These are phyloP conservation scores for Plotosus lineatus DNA, from an alignment of 2,113 vertebrate genomes.

Conservation along the genomic window DNA sequence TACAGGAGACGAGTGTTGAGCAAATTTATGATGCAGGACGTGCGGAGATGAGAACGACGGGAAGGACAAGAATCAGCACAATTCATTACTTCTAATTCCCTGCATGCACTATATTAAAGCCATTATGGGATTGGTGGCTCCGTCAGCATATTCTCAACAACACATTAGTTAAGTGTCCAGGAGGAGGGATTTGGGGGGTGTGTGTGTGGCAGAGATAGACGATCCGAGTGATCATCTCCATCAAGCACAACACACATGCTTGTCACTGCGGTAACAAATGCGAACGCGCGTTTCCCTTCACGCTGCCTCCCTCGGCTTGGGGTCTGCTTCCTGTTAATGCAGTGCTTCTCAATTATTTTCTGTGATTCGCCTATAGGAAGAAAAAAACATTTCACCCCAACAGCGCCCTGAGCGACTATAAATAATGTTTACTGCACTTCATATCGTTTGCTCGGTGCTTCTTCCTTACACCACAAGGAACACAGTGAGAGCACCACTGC, in stretches of 20 bases:
- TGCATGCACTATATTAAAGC: slow-evolving; percentile 64
- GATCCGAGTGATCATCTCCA: slow-evolving; percentile 56
- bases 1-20: slow-evolving; percentile 63
- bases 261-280: slow-evolving; percentile 63
- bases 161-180: slow-evolving; percentile 66
- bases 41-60: slow-evolving; percentile 43
- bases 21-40: slow-evolving; percentile 68
- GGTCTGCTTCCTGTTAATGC: slow-evolving; percentile 18
- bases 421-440: too few relatives aligned
- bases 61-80: slow-evolving; percentile 75
- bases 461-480: too few relatives aligned
- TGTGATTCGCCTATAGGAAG: too few relatives aligned
- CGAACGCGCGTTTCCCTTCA: slow-evolving; percentile 5
- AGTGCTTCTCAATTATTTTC: too few relatives aligned
- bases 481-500: too few relatives aligned
- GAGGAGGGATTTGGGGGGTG: slow-evolving; percentile 6
- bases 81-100: slow-evolving; percentile 69
- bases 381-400: too few relatives aligned
- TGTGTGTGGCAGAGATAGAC: slow-evolving; percentile 7
- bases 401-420: too few relatives aligned
- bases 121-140: slow-evolving; percentile 65
- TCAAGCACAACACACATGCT: slow-evolving; percentile 52
- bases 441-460: too few relatives aligned
- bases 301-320: neutral
- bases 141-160: slow-evolving; percentile 75